Base-by-base conservation (phyloP, 2,113 vertebrate genomes). In the Muntiacus reevesi region DNA sequence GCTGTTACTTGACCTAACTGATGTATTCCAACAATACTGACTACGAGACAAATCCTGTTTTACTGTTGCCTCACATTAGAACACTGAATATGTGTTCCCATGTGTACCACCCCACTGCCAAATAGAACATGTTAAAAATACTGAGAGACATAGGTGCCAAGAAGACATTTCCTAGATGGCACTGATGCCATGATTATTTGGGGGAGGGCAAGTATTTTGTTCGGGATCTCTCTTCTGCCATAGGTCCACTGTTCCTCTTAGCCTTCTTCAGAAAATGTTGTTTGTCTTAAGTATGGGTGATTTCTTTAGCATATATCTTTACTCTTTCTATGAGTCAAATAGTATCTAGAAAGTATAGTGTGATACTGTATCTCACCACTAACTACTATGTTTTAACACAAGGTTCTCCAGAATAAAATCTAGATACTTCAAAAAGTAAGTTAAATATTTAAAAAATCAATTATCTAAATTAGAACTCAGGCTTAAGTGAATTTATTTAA, bases 401-500 rank as follows among this genome's bases (percentile, higher is more conserved):
- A 95, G 28, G 4, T 87, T 96, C 25, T 74, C 47, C 3, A 55
- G 12, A 8, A 82, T 95, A 89, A 90, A 95, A 88, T 50, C 92
- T 71, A 79, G 71, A 36, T 55, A 76, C 33, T 57, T 84, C n/a
- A 33, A 95, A 89, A 96, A 76, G 50, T n/a, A 94, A 94, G 74
- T 47, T 89, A 87, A 93, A 81, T 93, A 8, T 76, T 36, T 13
- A 10, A 55, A 54, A 74, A n/a, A 76, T 89, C 25, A 90, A 27
- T 83, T 57, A 76, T 97, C 23, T 91, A 86, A 28, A 83, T 93
- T 94, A 96, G 36, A 97, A 59, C 10, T 64, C 12, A 45, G 50
- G 6, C 87, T 87, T 87, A 96, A 88, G 40, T 83, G 19, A 96
- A 57, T 94, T 90, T 89, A 57, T 79, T 94, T 89, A 84, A 76